Conservation (phyloP, 2,888 invertebrate species). For the Hetaerina titia region DNA sequence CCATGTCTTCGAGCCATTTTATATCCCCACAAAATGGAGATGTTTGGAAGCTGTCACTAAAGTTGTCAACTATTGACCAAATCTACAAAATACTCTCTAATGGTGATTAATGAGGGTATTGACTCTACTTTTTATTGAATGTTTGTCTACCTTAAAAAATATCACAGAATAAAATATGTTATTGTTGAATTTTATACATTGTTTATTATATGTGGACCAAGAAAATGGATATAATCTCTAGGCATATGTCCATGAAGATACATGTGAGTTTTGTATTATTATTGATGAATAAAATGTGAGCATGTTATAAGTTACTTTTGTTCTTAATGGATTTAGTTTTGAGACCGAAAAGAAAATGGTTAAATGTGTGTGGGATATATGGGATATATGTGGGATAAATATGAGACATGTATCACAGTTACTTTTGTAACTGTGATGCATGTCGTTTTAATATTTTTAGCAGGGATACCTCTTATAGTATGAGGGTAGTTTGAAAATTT, state of each 20-base stretch:
- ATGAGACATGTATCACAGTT: too few species aligned
- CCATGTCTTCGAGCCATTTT: constrained; percentile 96
- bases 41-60: constrained; percentile 90
- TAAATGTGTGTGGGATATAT: too few species aligned
- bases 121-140: not conserved
- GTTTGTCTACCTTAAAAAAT: not conserved
- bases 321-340: too few species aligned
- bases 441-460: too few species aligned
- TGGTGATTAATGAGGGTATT: not conserved
- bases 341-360: too few species aligned
- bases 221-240: not conserved
- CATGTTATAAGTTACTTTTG: not conserved
- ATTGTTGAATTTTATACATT: constrained; percentile 32
- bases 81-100: not conserved
- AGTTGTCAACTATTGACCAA: constrained; percentile 84
- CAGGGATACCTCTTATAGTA: too few species aligned
- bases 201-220: constrained; percentile 19
- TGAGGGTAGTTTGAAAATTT: too few species aligned
- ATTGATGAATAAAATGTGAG: not conserved
- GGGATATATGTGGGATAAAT: too few species aligned
- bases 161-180: not conserved
- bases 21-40: constrained; percentile 95
- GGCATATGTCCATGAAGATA: not conserved
- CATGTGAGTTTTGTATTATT: not conserved
- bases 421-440: too few species aligned